phyloP scores from a whole-genome alignment of 2,113 vertebrate genomes.

The Choloepus hoffmanni region DNA sequence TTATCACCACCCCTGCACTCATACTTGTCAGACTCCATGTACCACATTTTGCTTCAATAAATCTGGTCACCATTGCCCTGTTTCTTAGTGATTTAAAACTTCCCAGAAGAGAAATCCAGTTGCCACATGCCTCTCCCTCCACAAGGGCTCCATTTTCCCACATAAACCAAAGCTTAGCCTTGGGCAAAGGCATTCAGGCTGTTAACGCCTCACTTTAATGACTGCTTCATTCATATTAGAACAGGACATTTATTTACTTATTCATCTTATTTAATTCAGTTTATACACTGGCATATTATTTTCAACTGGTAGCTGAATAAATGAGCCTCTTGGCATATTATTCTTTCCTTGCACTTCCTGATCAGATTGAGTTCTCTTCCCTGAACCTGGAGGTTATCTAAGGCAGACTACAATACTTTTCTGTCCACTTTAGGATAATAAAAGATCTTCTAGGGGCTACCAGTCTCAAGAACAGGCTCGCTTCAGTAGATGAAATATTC shows the following conservation, averaged over 20 bases:
- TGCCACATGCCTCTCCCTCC: not conserved
- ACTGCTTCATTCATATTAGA: not conserved
- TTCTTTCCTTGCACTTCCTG: not conserved
- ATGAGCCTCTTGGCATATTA: not conserved
- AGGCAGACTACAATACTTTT: not conserved
- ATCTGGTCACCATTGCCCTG: not conserved
- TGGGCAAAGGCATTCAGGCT: not conserved
- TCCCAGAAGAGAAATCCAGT: not conserved
- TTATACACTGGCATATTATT: not conserved
- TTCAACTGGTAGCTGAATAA: not conserved
- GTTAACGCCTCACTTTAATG: not conserved
- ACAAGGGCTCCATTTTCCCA: not conserved
- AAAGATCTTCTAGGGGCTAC: not conserved
- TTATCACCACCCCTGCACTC: slow-evolving; percentile 55
- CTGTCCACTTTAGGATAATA: not conserved
- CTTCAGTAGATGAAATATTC: slow-evolving; percentile 8
- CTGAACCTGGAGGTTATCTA: not conserved
- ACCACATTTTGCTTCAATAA: slow-evolving; percentile 62
- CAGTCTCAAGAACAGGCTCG: not conserved
- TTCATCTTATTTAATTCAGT: not conserved
- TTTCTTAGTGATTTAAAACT: slow-evolving; percentile 9
- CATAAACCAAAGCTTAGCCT: not conserved
- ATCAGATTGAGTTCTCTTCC: not conserved
- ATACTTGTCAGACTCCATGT: slow-evolving; percentile 20
- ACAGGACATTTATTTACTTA: not conserved